A percentile compares a stretch with the other conserved stretches of the same genome.
phyloP scores from a whole-genome alignment of 2,888 invertebrate genomes.

The Lapara coniferarum region DNA sequence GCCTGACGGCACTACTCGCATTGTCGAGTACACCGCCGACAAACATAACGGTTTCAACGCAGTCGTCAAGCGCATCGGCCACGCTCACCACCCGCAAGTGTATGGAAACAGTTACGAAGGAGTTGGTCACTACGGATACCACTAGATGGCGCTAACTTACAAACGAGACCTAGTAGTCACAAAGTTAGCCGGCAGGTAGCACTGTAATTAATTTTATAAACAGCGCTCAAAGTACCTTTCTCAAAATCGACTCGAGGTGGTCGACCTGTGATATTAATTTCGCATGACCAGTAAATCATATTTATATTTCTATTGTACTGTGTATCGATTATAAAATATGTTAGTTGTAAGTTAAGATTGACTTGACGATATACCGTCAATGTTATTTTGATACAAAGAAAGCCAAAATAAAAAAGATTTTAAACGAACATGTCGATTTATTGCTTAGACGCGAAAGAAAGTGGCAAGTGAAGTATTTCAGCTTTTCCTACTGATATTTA shows the following conservation, averaged over 20 bases:
- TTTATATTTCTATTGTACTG: conserved; percentile 7
- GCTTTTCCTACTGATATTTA: conserved; percentile 59
- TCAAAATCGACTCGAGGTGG: conserved; percentile 33
- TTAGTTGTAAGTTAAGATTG: conserved; percentile 10
- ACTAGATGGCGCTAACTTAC: conserved; percentile 64
- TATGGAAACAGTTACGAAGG: conserved; percentile 58
- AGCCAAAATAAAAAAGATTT: conserved; percentile 45
- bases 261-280: conserved; percentile 62
- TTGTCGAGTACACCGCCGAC: conserved; percentile 81
- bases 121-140: conserved; percentile 63
- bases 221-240: conserved; percentile 15
- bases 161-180: conserved; percentile 37
- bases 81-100: conserved; percentile 75
- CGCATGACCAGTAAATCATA: conserved; percentile 15
- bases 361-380: conserved; percentile 28
- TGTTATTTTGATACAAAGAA: conserved; percentile 50
- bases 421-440: conserved; percentile 31
- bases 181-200: conserved; percentile 51
- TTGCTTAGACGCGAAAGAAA: conserved; percentile 41
- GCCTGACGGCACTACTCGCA: conserved; percentile 78
- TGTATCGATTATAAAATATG: conserved; percentile 12
- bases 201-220: conserved; percentile 37
- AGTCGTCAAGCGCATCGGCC: conserved; percentile 78
- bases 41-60: conserved; percentile 79
- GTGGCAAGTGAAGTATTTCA: conserved; percentile 38